phyloP scores from a whole-genome alignment of 2,888 invertebrate genomes.

The Drosophila neutralis region DNA sequence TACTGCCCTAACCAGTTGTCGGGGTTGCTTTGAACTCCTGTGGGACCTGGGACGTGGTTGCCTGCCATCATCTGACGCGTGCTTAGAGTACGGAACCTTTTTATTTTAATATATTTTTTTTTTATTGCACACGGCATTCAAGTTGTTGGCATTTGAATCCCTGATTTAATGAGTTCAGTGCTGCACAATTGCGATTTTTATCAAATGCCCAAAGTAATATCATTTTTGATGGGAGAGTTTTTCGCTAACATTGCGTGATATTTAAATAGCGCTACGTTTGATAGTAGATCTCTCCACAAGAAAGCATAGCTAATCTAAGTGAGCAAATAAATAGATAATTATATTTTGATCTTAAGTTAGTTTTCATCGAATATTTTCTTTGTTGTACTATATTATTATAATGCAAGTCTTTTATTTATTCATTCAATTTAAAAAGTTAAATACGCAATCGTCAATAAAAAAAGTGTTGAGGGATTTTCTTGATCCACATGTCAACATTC shows the following conservation, averaged over 20 bases:
- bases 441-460: constrained; percentile 24
- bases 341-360: not conserved
- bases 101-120: not conserved
- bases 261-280: constrained; percentile 50
- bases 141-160: constrained; percentile 47
- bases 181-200: constrained; percentile 24
- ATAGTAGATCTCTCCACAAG: constrained; percentile 57
- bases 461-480: constrained; percentile 11
- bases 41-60: constrained; percentile 40
- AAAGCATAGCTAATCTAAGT: not conserved
- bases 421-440: not conserved
- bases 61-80: constrained; percentile 65
- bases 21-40: constrained; percentile 48
- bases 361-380: not conserved
- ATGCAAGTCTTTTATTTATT: not conserved
- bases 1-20: constrained; percentile 56
- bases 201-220: constrained; percentile 57
- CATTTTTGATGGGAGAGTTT: constrained; percentile 40
- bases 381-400: not conserved
- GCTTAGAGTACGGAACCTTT: constrained; percentile 51
- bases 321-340: not conserved
- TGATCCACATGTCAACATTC: constrained; percentile 21
- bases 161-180: constrained; percentile 56
- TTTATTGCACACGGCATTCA: constrained; percentile 42
- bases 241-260: constrained; percentile 60